Percentiles rank a stretch among this genome's conserved stretches.
Conservation (phyloP, 2,888 invertebrate species). For the Scaptomyza reducta region DNA sequence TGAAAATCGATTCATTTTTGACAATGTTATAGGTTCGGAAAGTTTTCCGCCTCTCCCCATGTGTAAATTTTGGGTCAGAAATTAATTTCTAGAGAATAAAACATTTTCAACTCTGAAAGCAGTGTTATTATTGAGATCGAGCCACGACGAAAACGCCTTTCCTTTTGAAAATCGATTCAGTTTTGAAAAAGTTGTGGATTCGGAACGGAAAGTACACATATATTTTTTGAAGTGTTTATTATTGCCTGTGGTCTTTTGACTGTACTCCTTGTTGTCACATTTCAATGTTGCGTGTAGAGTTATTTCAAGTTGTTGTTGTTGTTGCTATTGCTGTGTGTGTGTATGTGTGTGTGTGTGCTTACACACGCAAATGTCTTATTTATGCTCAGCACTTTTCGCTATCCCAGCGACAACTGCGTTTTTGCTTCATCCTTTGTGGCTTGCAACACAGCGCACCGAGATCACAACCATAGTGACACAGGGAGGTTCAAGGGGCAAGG, state of each 20-base stretch:
- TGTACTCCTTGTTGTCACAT: slow-evolving; percentile 50
- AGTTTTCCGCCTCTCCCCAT: too few species aligned
- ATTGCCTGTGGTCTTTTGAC: slow-evolving; percentile 27
- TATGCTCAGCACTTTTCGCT: slow-evolving; percentile 78
- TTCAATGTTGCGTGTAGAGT: slow-evolving; percentile 78
- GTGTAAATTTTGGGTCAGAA: too few species aligned
- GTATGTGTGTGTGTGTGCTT: slow-evolving; percentile 52
- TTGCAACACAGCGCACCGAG: slow-evolving; percentile 26
- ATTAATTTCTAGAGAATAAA: too few species aligned
- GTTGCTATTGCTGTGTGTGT: slow-evolving; percentile 26
- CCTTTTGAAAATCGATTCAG: too few species aligned
- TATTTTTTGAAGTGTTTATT: not conserved
- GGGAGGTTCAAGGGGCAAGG: too few species aligned
- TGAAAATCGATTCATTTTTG: too few species aligned
- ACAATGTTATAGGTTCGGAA: too few species aligned
- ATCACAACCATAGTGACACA: slow-evolving; percentile 31
- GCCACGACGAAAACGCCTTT: too few species aligned
- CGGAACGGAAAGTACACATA: too few species aligned
- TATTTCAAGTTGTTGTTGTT: slow-evolving; percentile 66
- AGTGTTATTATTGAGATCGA: too few species aligned
- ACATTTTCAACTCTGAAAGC: too few species aligned
- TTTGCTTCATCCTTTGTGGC: slow-evolving; percentile 43
- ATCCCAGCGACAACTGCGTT: slow-evolving; percentile 62
- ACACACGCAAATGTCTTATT: slow-evolving; percentile 79
- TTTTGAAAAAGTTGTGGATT: too few species aligned